Percentiles rank a stretch among this genome's conserved stretches.
phyloP scores from a whole-genome alignment of 2,113 vertebrate genomes.

The Microcebus griseorufus region DNA sequence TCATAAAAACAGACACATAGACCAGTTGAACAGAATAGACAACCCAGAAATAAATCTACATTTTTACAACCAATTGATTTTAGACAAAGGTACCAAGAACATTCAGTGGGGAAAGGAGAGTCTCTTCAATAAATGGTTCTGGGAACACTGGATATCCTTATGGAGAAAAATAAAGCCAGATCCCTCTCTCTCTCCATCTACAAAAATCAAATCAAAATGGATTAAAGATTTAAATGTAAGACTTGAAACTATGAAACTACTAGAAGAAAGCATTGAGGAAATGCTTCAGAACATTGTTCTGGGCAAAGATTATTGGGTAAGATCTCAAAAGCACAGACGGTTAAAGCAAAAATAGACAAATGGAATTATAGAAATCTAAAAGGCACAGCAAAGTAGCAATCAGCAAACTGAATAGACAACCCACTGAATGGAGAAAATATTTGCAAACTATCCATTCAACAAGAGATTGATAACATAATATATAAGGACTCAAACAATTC shows the following conservation, averaged over 20 bases:
- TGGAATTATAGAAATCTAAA: neutral
- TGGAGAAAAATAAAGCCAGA: neutral
- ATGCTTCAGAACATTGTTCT: neutral
- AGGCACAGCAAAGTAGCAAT: neutral
- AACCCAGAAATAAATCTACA: too few species aligned
- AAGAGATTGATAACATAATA: neutral
- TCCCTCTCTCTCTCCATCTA: neutral
- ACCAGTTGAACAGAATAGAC: too few species aligned
- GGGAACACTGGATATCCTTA: too few species aligned
- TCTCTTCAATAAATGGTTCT: too few species aligned
- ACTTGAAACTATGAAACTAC: neutral
- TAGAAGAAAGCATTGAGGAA: neutral
- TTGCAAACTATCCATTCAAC: neutral
- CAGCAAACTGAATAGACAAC: neutral
- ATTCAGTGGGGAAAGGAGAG: neutral
- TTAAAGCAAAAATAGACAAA: neutral
- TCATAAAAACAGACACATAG: too few species aligned
- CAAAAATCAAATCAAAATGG: neutral
- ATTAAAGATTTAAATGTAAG: neutral
- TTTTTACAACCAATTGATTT: too few species aligned
- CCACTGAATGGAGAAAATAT: neutral
- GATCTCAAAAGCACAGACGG: neutral
- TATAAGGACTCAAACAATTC: neutral
- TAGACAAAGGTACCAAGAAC: too few species aligned
- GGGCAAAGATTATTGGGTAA: neutral